Conservation (phyloP, 2,113 vertebrate genomes). For the Gallinago media region DNA sequence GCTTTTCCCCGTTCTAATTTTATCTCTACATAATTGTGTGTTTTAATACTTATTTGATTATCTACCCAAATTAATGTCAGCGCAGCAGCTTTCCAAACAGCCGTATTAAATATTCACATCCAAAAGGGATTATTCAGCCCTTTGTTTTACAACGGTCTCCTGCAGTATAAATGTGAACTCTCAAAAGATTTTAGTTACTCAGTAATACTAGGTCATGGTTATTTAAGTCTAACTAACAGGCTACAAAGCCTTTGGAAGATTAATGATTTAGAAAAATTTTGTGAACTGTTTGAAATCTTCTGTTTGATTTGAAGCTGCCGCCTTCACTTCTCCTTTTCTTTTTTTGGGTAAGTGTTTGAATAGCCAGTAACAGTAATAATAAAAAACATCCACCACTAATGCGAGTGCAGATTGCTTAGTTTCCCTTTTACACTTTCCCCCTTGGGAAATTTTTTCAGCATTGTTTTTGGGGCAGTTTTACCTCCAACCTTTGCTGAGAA, state of each 20-base stretch:
- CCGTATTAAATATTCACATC: background rate
- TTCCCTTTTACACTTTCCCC: background rate
- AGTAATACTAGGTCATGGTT: background rate
- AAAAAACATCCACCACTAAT: background rate
- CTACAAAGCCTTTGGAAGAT: slow-evolving; percentile 9
- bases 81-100: background rate
- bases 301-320: background rate
- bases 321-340: background rate
- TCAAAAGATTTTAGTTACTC: background rate
- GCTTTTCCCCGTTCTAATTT: slow-evolving; percentile 9
- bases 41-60: slow-evolving; percentile 46
- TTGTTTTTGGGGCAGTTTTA: background rate
- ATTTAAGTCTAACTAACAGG: slow-evolving; percentile 8
- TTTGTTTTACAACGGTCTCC: slow-evolving; percentile 12
- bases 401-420: background rate
- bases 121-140: slow-evolving; percentile 20
- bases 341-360: background rate
- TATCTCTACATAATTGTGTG: slow-evolving; percentile 1
- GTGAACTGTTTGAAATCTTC: slow-evolving; percentile 1
- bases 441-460: background rate
- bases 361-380: background rate
- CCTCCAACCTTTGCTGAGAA: background rate
- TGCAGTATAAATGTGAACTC: background rate
- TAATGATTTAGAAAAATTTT: background rate
- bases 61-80: slow-evolving; percentile 2